Evolutionary conservation across 2,113 vertebrate genomes (phyloP), one percentile per base, ranked within the genome.

Genomic region (Sylvilagus bachmani): DNA sequence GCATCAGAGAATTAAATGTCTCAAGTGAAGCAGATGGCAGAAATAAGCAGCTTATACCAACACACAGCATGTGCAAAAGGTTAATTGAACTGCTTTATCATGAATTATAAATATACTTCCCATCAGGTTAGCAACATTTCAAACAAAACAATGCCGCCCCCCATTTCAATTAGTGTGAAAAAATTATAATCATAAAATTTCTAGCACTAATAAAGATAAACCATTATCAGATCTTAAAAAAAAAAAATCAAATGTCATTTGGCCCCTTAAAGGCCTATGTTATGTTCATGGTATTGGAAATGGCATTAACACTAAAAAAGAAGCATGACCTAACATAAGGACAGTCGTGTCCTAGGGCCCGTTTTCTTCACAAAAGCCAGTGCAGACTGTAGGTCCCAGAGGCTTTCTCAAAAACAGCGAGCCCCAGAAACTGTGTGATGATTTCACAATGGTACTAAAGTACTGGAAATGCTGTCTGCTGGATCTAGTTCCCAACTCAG

Each of bases 31-130:
- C 73, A 94, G 66, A 96, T 88, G 62, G 62, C 62, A 94, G 75
- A 81, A 93, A 92, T 78, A 88, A 88, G 8, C 71, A 88, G n/a
- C 74, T 83, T 79, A 78, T 74, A 85, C 29, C 36, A 94, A 93
- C 1, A 90, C 13, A 88, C 13, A 94, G n/a, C 69, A 51, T 64
- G 17, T 86, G 49, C 31, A 33, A 93, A 94, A 95, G 89, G 51
- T 94, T 96, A 92, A 94, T 61, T 94, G 74, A 96, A 51, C 12
- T 82, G 12, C 36, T 33, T 88, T 19, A 33, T 94, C n/a, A 90
- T 67, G 16, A 92, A 80, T 79, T 96, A 74, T 70, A 88, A 69
- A 79, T 80, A 62, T 22, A 49, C 25, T 51, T 33, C 89, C 53
- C 22, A 22, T 29, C 12, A 92, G 24, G 79, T 66, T 81, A 93